Conservation (phyloP, 2,113 vertebrate genomes). For the Rhinopomastus cyanomelas region DNA sequence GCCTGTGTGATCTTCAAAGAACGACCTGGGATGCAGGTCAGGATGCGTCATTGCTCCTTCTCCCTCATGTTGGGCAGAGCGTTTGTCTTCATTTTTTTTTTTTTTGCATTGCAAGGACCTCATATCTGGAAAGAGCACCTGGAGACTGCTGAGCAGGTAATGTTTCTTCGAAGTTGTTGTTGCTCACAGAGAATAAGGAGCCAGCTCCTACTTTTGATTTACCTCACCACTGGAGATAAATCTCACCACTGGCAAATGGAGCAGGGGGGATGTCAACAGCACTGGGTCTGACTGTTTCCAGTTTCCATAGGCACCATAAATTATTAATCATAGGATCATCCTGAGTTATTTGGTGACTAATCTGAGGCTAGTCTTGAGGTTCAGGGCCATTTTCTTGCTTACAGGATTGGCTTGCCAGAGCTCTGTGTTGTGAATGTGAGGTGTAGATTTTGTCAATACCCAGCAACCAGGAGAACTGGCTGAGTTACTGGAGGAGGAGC, state of each 20-base stretch:
- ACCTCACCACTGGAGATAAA: neutral
- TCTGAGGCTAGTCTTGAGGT: conserved; percentile 10
- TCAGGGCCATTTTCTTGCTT: neutral
- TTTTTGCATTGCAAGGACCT: neutral
- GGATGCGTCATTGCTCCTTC: too few relatives aligned
- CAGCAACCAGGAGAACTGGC: neutral
- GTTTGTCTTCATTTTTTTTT: neutral
- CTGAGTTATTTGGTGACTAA: conserved; percentile 40
- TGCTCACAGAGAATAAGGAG: neutral
- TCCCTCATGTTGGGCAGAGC: neutral
- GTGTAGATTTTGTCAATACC: neutral
- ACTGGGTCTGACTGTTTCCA: conserved; percentile 2
- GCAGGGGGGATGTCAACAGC: neutral
- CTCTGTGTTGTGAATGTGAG: neutral
- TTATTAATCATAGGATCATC: conserved; percentile 26
- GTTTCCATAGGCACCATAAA: neutral
- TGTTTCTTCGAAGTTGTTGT: neutral
- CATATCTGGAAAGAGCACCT: neutral
- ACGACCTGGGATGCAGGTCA: neutral
- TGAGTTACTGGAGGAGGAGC: neutral
- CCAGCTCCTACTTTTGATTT: conserved; percentile 12
- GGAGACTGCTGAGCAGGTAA: neutral
- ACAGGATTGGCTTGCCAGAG: neutral
- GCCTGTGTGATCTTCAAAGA: neutral
- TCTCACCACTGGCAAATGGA: neutral